These are phyloP conservation scores for Kuschelorhynchus macadamiae DNA, from an alignment of 2,888 invertebrate species.

Conservation along the genomic window DNA sequence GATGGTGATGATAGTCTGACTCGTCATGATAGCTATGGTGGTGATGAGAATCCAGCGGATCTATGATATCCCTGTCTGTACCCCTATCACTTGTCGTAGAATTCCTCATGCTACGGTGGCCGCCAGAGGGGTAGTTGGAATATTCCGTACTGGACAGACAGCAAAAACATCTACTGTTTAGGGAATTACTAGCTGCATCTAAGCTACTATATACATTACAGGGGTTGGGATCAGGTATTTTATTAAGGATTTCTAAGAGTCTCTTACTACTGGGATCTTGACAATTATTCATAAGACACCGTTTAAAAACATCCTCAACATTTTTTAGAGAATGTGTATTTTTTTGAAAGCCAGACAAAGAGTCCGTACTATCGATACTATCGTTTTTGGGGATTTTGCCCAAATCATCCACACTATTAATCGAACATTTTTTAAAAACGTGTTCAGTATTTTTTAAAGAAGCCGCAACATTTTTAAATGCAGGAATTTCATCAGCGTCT, in stretches of 20 bases:
- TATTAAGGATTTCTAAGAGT: too few species aligned
- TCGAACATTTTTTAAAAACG: slow-evolving; percentile 1
- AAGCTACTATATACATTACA: slow-evolving; percentile 29
- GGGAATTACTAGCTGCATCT: slow-evolving; percentile 41
- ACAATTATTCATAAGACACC: too few species aligned
- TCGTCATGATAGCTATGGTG: slow-evolving; percentile 66
- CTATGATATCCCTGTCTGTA: slow-evolving; percentile 58
- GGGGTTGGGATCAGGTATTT: too few species aligned
- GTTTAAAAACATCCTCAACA: too few species aligned
- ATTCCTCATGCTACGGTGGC: slow-evolving; percentile 56
- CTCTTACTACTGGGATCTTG: too few species aligned
- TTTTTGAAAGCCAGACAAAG: too few species aligned
- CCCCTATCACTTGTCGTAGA: slow-evolving; percentile 47
- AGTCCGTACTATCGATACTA: too few species aligned
- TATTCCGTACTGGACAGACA: slow-evolving; percentile 60
- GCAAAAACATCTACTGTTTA: slow-evolving; percentile 13
- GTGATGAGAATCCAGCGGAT: slow-evolving; percentile 57
- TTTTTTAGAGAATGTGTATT: too few species aligned
- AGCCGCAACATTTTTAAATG: too few species aligned
- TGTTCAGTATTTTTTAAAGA: too few species aligned
- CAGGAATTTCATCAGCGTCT: not conserved
- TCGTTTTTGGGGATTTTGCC: too few species aligned
- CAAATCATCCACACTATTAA: too few species aligned
- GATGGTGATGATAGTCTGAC: slow-evolving; percentile 56
- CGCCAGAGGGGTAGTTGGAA: slow-evolving; percentile 56